Evolutionary conservation across 2,797 vertebrate genomes (phyloP).

Genomic region (Acanthis flammea): DNA sequence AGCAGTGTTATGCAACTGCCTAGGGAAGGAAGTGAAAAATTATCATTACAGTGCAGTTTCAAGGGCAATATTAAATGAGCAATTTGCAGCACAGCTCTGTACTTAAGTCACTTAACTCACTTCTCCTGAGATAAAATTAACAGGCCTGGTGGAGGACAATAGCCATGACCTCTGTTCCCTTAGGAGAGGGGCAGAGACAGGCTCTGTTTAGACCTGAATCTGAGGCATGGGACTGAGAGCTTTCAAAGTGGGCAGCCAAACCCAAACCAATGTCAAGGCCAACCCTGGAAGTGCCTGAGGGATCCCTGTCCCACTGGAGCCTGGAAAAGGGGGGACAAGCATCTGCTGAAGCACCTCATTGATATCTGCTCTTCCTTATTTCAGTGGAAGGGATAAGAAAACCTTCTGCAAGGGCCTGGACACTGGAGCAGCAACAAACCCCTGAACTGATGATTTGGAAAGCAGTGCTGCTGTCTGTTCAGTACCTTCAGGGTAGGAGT

Average conservation of each 20-base stretch:
- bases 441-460: not conserved
- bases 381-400: not conserved
- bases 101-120: not conserved
- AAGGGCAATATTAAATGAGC: conserved; percentile 30
- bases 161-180: not conserved
- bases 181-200: not conserved
- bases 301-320: not conserved
- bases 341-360: not conserved
- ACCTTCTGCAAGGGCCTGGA: not conserved
- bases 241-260: not conserved
- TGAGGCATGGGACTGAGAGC: not conserved
- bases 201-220: not conserved
- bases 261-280: not conserved
- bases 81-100: not conserved
- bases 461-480: not conserved
- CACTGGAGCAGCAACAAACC: not conserved
- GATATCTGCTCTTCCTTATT: not conserved
- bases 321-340: not conserved
- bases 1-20: conserved; percentile 22
- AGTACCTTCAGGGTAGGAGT: not conserved
- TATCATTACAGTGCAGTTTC: conserved; percentile 32
- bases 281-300: not conserved
- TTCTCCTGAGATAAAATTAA: not conserved
- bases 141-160: not conserved
- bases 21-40: conserved; percentile 60